These are phyloP conservation scores for Noctuana brunneofusca DNA, from an alignment of 2,888 invertebrate genomes.

Conservation along the genomic window DNA sequence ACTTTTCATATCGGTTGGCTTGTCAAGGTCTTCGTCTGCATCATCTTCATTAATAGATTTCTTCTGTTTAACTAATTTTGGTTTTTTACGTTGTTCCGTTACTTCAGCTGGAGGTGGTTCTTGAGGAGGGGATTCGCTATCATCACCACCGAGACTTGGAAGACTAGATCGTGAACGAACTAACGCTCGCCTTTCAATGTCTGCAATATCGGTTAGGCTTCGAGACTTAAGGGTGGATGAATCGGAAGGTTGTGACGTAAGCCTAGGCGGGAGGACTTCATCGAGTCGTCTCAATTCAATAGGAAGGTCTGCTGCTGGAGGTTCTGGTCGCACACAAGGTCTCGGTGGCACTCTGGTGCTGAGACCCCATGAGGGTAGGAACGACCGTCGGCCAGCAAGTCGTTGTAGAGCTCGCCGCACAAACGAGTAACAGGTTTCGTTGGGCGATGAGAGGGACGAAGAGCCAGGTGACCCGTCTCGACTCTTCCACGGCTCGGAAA, in stretches of 20 bases:
- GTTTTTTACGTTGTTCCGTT: conserved; percentile 84
- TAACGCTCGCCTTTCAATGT: conserved; percentile 87
- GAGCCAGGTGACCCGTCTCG: conserved; percentile 88
- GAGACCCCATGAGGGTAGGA: conserved; percentile 90
- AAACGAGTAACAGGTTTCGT: conserved; percentile 97
- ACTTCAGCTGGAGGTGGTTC: conserved; percentile 58
- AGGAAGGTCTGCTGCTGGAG: conserved; percentile 90
- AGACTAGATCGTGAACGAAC: conserved; percentile 90
- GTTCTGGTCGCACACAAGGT: conserved; percentile 87
- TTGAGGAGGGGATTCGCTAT: conserved; percentile 55
- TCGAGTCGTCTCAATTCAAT: conserved; percentile 92
- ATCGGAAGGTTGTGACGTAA: conserved; percentile 79
- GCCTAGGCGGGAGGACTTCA: conserved; percentile 80
- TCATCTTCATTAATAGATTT: conserved; percentile 91
- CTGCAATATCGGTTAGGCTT: conserved; percentile 92
- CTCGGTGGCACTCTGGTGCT: conserved; percentile 61
- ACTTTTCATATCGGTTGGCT: conserved; percentile 87
- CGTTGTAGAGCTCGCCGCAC: conserved; percentile 94
- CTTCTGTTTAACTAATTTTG: conserved; percentile 93
- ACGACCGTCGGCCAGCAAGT: conserved; percentile 89
- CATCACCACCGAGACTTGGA: conserved; percentile 84
- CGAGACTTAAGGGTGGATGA: conserved; percentile 88
- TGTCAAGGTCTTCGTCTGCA: conserved; percentile 84
- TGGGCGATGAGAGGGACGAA: conserved; percentile 94
- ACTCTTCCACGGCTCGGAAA: conserved; percentile 72